Evolutionary conservation across 2,113 vertebrate genomes (phyloP).

Genomic region (Paramisgurnus dabryanus): DNA sequence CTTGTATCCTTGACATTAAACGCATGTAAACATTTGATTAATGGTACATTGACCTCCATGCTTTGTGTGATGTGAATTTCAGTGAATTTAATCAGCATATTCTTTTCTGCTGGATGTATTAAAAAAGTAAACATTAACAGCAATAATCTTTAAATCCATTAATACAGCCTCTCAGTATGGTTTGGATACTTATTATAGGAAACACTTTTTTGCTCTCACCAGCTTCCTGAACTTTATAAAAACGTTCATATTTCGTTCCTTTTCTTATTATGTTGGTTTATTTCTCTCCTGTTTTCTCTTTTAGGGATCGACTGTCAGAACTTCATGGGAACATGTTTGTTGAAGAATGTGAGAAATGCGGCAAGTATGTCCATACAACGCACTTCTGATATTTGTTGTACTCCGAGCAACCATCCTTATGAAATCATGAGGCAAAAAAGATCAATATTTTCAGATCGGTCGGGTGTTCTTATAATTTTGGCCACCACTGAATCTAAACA

Average conservation of each 20-base stretch:
- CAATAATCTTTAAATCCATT: too few species aligned
- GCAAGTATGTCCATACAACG: constrained; percentile 78
- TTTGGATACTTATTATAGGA: too few species aligned
- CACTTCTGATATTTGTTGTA: too few species aligned
- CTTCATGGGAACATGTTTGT: constrained; percentile 99
- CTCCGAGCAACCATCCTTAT: too few species aligned
- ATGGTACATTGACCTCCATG: not conserved
- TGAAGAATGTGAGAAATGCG: constrained; percentile 95
- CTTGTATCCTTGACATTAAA: too few species aligned
- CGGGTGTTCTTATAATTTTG: too few species aligned
- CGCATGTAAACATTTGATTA: not conserved
- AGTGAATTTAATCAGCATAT: not conserved
- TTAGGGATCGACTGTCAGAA: constrained; percentile 89
- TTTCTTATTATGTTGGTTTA: not conserved
- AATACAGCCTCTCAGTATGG: too few species aligned
- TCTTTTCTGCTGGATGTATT: not conserved
- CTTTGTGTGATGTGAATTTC: not conserved
- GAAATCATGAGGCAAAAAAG: too few species aligned
- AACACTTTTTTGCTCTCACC: too few species aligned
- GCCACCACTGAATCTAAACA: too few species aligned
- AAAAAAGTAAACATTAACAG: not conserved
- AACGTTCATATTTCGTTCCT: not conserved
- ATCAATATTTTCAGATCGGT: too few species aligned
- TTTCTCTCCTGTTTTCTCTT: not conserved
- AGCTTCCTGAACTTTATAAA: too few species aligned